Conservation (phyloP, 2,113 vertebrate species). For the Forbesichthys papilliferus region DNA sequence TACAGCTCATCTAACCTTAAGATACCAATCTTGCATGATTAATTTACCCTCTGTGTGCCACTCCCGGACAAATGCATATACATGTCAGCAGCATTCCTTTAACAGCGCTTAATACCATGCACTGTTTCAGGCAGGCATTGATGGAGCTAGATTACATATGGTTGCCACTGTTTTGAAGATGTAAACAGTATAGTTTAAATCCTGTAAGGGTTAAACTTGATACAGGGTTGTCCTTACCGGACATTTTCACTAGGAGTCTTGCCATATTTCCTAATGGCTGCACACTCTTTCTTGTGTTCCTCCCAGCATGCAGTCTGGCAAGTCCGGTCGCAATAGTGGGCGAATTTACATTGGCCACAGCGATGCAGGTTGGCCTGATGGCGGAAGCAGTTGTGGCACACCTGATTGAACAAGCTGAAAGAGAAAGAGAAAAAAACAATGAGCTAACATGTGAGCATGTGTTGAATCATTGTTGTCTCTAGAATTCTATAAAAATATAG, state of each 20-base stretch:
- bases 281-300: constrained; percentile 91
- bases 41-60: too few relatives aligned
- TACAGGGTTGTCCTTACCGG: constrained; percentile 75
- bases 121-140: too few relatives aligned
- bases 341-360: constrained; percentile 92
- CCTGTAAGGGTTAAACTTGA: too few relatives aligned
- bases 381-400: constrained; percentile 97
- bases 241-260: constrained; percentile 83
- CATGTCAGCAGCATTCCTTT: too few relatives aligned
- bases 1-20: too few relatives aligned
- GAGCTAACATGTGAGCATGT: background rate
- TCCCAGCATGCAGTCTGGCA: constrained; percentile 93
- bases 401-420: constrained; percentile 79
- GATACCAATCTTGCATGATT: too few relatives aligned
- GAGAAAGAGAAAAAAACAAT: background rate
- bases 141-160: too few relatives aligned
- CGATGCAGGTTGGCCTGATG: constrained; percentile 86
- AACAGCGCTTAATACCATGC: too few relatives aligned
- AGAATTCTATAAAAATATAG: too few relatives aligned
- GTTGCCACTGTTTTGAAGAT: too few relatives aligned
- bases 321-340: constrained; percentile 92
- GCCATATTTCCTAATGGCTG: constrained; percentile 81
- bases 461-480: background rate
- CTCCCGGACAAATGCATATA: too few relatives aligned
- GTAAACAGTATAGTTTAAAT: too few relatives aligned